Conservation (phyloP, 2,113 vertebrate species). For the Panurus biarmicus region DNA sequence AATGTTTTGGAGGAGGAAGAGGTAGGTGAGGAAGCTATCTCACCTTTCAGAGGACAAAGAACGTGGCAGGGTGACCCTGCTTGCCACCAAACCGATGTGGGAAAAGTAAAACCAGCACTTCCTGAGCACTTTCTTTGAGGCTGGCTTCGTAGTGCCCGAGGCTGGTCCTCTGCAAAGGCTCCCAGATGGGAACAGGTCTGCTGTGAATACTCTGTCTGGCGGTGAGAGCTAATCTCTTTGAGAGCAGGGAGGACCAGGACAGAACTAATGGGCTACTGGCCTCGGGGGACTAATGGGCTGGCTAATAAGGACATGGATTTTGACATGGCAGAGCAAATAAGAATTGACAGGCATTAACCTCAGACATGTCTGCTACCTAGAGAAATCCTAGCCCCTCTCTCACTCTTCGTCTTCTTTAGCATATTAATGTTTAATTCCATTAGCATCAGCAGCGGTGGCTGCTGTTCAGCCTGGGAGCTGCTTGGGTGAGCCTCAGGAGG, state of each 20-base stretch:
- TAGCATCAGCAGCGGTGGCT: constrained; percentile 13
- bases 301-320: constrained; percentile 43
- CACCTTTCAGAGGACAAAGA: background rate
- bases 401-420: constrained; percentile 24
- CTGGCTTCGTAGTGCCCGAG: rapidly evolving
- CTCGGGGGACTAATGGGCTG: constrained; percentile 23
- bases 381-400: constrained; percentile 44
- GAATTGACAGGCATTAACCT: constrained; percentile 62
- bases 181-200: background rate
- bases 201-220: rapidly evolving
- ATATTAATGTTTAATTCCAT: constrained; percentile 62
- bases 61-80: rapidly evolving
- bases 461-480: background rate
- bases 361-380: constrained; percentile 50
- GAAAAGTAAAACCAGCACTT: background rate
- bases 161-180: background rate
- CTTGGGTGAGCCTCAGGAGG: background rate
- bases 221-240: rapidly evolving
- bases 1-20: background rate
- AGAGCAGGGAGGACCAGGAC: background rate
- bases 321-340: constrained; percentile 51
- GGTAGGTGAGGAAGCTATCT: background rate
- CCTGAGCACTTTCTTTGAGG: background rate
- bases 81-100: rapidly evolving
- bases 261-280: constrained; percentile 31